Evolutionary conservation across 2,888 invertebrate species (phyloP).

Genomic region (Tetrapedia diversipes): DNA sequence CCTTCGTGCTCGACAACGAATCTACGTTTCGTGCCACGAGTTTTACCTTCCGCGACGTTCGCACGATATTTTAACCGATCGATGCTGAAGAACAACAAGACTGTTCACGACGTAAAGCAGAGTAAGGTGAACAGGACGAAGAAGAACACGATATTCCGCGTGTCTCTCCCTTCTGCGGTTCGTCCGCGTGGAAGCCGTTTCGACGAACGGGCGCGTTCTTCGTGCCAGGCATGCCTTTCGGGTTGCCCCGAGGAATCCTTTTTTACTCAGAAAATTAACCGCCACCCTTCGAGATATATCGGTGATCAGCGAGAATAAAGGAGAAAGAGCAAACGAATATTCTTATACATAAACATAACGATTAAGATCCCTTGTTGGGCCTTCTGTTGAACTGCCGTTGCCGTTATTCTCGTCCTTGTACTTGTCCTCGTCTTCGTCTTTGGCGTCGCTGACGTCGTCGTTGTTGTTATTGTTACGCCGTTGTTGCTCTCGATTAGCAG

Average conservation of each 20-base stretch:
- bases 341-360: constrained; percentile 28
- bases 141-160: background rate
- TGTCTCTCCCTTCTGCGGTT: background rate
- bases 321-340: background rate
- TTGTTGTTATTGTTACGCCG: constrained; percentile 38
- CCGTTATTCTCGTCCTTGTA: too few species aligned
- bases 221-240: constrained; percentile 45
- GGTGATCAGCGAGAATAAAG: background rate
- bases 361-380: constrained; percentile 18
- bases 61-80: constrained; percentile 4
- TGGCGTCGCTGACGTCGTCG: constrained; percentile 1
- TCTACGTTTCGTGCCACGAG: background rate
- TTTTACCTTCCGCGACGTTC: background rate
- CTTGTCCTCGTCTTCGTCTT: constrained; percentile 21
- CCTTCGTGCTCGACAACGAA: background rate
- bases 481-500: constrained; percentile 28
- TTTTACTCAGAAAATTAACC: background rate
- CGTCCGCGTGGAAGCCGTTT: constrained; percentile 30
- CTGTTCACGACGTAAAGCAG: background rate
- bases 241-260: constrained; percentile 26
- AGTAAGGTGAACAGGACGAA: background rate
- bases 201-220: constrained; percentile 17
- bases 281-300: constrained; percentile 8
- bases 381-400: constrained; percentile 33
- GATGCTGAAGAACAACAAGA: constrained; percentile 14